Evolutionary conservation across 2,113 vertebrate species (phyloP).

Genomic region (Alligator sinensis): DNA sequence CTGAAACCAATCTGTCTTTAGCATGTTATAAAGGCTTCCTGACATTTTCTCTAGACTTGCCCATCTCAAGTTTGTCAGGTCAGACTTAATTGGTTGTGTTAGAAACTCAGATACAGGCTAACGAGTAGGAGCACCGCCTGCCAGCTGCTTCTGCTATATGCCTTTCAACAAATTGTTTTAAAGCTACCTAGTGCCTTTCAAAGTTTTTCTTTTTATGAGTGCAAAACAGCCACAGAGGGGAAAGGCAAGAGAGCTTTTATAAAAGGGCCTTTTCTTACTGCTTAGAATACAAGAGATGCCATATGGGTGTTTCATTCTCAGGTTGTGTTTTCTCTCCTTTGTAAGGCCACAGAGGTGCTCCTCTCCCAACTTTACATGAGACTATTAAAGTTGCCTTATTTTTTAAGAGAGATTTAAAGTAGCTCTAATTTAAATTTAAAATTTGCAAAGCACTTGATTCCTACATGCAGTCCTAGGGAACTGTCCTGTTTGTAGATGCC

Average conservation of each 20-base stretch:
- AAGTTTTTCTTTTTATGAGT: neutral
- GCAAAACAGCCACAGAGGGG: neutral
- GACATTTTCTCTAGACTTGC: neutral
- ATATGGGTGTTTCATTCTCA: neutral
- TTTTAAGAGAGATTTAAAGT: too few species aligned
- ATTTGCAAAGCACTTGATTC: neutral
- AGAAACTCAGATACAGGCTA: neutral
- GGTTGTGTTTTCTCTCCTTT: neutral
- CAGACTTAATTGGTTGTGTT: neutral
- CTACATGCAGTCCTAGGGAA: neutral
- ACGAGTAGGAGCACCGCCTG: neutral
- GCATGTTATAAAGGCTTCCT: neutral
- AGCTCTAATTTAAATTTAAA: slow-evolving; percentile 15
- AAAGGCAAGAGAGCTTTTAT: neutral
- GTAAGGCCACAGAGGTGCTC: neutral
- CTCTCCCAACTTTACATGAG: neutral
- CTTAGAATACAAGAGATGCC: neutral
- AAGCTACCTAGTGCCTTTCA: neutral
- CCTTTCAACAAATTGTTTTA: neutral
- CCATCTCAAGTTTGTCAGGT: neutral
- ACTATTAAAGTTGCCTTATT: neutral
- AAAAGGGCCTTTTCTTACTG: neutral
- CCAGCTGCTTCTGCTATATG: neutral
- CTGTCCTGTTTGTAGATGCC: neutral
- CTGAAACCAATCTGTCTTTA: neutral